Evolutionary conservation across 2,113 vertebrate genomes (phyloP).

Genomic region (Charina bottae): DNA sequence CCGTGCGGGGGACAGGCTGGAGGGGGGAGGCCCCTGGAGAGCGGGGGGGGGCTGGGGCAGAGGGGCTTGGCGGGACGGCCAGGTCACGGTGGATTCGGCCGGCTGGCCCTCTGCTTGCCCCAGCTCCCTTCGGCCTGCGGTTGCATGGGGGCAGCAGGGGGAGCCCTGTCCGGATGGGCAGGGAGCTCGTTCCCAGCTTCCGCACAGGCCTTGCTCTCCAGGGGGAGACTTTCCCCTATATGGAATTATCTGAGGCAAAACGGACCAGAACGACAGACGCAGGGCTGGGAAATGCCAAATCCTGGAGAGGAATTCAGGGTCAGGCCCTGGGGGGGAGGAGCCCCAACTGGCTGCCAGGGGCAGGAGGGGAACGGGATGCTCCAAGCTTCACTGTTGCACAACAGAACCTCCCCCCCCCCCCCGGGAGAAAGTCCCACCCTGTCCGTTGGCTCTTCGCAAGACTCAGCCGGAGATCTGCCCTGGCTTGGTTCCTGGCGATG

Average conservation of each 20-base stretch:
- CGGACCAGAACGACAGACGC: not conserved
- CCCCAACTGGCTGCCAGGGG: too few relatives aligned
- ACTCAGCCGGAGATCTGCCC: not conserved
- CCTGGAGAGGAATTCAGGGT: not conserved
- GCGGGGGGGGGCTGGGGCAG: too few relatives aligned
- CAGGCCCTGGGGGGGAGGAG: accelerated
- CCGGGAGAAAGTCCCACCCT: not conserved
- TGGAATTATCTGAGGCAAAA: not conserved
- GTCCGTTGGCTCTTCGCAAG: not conserved
- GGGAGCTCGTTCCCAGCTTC: not conserved
- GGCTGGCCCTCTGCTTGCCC: not conserved
- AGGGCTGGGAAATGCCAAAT: not conserved
- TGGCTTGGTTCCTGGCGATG: too few relatives aligned
- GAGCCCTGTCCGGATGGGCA: not conserved
- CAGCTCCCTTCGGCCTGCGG: not conserved
- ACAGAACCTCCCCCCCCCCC: not conserved
- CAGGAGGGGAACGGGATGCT: not conserved
- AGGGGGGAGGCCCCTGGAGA: not conserved
- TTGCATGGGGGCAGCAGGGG: not conserved
- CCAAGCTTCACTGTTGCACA: not conserved
- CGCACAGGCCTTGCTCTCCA: not conserved
- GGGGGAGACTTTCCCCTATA: slow-evolving; percentile 12
- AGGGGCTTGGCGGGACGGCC: too few relatives aligned
- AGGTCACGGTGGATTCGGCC: not conserved
- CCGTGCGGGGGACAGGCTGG: not conserved